These are phyloP conservation scores for Notodonta ziczac DNA, from an alignment of 2,888 invertebrate genomes.

Conservation along the genomic window DNA sequence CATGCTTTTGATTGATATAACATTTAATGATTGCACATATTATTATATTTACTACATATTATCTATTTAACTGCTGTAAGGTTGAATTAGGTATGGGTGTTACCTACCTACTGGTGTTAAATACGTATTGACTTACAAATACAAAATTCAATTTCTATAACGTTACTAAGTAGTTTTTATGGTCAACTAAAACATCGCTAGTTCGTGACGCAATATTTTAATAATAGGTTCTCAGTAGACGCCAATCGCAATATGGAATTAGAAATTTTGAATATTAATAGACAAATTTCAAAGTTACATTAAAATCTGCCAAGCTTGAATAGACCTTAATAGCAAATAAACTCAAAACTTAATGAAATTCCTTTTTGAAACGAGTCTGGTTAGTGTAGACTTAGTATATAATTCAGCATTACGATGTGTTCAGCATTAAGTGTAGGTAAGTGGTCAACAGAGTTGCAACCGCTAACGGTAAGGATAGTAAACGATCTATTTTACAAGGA, in stretches of 20 bases:
- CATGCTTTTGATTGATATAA: not conserved
- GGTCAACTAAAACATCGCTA: too few species aligned
- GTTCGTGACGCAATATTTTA: too few species aligned
- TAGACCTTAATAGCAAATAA: not conserved
- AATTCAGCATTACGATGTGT: constrained; percentile 25
- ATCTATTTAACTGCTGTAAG: not conserved
- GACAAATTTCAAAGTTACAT: not conserved
- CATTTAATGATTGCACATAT: not conserved
- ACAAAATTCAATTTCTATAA: too few species aligned
- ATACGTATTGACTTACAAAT: not conserved
- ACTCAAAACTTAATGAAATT: constrained; percentile 10
- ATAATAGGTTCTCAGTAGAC: too few species aligned
- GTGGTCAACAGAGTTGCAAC: constrained; percentile 34
- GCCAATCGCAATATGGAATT: too few species aligned
- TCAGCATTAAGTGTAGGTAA: constrained; percentile 9
- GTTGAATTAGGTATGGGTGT: not conserved
- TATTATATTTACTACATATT: too few species aligned
- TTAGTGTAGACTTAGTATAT: constrained; percentile 19
- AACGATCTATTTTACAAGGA: constrained; percentile 33
- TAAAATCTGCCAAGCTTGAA: not conserved
- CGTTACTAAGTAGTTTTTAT: too few species aligned
- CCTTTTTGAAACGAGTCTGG: constrained; percentile 7
- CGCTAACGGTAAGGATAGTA: constrained; percentile 23
- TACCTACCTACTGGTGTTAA: not conserved
- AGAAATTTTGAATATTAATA: not conserved